phyloP scores from a whole-genome alignment of 2,888 invertebrate genomes.

The Cephalotes varians region DNA sequence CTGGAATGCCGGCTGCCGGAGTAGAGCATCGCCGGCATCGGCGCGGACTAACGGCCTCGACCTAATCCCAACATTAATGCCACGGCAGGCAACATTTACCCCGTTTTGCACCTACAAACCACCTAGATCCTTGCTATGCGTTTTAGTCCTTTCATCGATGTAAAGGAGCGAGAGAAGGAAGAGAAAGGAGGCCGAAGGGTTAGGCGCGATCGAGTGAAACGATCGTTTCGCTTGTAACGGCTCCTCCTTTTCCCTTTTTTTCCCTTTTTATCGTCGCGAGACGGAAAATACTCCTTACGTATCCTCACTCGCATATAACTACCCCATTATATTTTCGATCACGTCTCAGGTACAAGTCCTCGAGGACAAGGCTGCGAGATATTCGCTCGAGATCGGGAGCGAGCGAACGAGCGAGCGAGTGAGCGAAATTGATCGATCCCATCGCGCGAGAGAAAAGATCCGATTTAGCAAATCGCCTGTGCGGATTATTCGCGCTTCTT shows the following conservation, averaged over 20 bases:
- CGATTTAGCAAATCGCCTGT: constrained; percentile 54
- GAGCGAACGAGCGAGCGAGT: background rate
- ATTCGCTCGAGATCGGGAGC: background rate
- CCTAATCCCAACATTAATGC: constrained; percentile 81
- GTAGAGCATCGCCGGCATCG: constrained; percentile 58
- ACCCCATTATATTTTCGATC: constrained; percentile 67
- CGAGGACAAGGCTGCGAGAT: constrained; percentile 38
- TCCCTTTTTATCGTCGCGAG: constrained; percentile 34
- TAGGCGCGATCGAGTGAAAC: constrained; percentile 34
- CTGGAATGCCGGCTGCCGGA: constrained; percentile 57
- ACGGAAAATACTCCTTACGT: constrained; percentile 35
- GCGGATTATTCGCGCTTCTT: constrained; percentile 53
- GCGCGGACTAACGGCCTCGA: constrained; percentile 65
- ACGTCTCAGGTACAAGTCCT: constrained; percentile 53
- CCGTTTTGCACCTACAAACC: constrained; percentile 71
- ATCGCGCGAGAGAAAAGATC: constrained; percentile 32
- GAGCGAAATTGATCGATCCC: constrained; percentile 22
- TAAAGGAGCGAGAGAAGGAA: background rate
- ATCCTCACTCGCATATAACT: constrained; percentile 53
- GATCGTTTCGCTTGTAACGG: constrained; percentile 41
- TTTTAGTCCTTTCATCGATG: constrained; percentile 44
- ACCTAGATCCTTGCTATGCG: constrained; percentile 44
- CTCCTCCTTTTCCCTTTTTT: background rate
- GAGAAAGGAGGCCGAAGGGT: background rate
- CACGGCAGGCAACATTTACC: constrained; percentile 76